These are phyloP conservation scores for Callitettix versicolor DNA, from an alignment of 1,140 invertebrate species.

Conservation along the genomic window DNA sequence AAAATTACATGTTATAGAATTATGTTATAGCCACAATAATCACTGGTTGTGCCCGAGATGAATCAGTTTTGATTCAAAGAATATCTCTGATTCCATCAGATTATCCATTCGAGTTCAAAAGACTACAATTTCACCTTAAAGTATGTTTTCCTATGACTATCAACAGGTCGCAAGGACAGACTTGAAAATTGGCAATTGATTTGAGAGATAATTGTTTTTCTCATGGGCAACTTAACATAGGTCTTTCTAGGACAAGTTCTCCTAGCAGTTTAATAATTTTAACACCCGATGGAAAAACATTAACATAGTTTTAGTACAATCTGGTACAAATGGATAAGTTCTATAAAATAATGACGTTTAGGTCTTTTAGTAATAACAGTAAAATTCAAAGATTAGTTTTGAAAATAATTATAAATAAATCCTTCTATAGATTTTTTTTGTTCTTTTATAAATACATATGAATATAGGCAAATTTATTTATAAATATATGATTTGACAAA, in stretches of 20 bases:
- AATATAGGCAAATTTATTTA: too few species aligned
- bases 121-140: slow-evolving; percentile 34
- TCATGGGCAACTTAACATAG: slow-evolving; percentile 32
- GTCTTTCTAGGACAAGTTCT: slow-evolving; percentile 17
- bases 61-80: slow-evolving; percentile 16
- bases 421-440: too few species aligned
- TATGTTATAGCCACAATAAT: slow-evolving; percentile 33
- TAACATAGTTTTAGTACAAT: slow-evolving; percentile 17
- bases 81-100: slow-evolving; percentile 13
- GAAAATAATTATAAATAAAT: too few species aligned
- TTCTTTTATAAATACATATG: too few species aligned
- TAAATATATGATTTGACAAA: too few species aligned
- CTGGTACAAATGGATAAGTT: too few species aligned
- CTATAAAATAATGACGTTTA: too few species aligned
- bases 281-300: slow-evolving; percentile 13
- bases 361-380: too few species aligned
- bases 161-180: slow-evolving; percentile 43
- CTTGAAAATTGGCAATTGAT: slow-evolving; percentile 17
- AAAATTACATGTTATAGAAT: slow-evolving; percentile 26
- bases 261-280: slow-evolving; percentile 6
- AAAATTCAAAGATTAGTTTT: too few species aligned
- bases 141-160: slow-evolving; percentile 37
- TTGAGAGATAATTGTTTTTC: slow-evolving; percentile 26
- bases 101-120: slow-evolving; percentile 15
- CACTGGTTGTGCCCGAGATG: slow-evolving; percentile 30